phyloP scores from a whole-genome alignment of 2,113 vertebrate species.

The Actenoides hombroni region DNA sequence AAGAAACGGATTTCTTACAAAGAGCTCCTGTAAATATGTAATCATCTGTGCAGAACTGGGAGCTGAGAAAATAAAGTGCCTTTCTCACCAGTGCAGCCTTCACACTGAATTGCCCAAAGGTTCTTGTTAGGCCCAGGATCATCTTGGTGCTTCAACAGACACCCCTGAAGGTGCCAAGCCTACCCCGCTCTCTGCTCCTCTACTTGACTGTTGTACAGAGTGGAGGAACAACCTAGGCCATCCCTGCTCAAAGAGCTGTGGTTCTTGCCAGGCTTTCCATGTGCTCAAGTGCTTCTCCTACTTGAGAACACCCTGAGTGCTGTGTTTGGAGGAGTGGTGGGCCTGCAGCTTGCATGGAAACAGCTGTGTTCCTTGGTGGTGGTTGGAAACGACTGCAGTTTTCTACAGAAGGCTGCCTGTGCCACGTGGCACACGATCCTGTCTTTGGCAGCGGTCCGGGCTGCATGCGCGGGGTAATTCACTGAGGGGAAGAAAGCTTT shows the following conservation, averaged over 20 bases:
- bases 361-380: not conserved
- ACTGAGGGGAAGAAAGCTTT: not conserved
- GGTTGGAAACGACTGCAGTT: not conserved
- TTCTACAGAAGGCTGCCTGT: not conserved
- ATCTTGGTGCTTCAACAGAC: not conserved
- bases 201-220: too few relatives aligned
- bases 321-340: not conserved
- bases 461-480: rapidly evolving
- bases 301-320: not conserved
- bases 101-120: too few relatives aligned
- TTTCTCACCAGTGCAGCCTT: not conserved
- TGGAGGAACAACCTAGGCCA: not conserved
- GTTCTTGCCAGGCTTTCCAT: not conserved
- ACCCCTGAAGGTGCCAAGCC: not conserved
- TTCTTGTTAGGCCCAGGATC: not conserved
- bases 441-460: not conserved
- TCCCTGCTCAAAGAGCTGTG: not conserved
- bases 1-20: not conserved
- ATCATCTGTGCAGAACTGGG: not conserved
- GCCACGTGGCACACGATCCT: rapidly evolving
- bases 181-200: not conserved
- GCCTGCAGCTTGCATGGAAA: not conserved
- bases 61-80: rapidly evolving
- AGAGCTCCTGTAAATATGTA: not conserved
- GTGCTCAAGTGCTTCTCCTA: rapidly evolving